Base-by-base conservation (phyloP, 1,140 invertebrate genomes). In the Drosophila parvula region DNA sequence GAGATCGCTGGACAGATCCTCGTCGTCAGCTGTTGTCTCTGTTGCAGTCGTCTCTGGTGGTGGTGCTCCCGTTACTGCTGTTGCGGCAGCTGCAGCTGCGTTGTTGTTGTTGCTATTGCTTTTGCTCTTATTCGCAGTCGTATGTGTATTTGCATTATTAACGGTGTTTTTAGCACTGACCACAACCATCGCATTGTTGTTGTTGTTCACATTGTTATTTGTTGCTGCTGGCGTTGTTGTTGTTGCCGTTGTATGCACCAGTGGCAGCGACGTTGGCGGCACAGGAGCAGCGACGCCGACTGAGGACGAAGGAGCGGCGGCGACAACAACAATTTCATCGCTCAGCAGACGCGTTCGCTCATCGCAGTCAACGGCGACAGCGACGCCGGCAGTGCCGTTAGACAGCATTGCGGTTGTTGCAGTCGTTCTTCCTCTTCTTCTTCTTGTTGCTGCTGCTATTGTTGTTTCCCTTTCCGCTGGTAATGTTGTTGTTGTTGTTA, bases 1-100 rank as follows among this genome's bases (percentile, higher is more conserved):
- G 38, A 81, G 69, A 86, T 90, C 82, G 70, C 79, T 83, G 43
- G 82, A 86, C 18, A 77, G 36, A 68, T 90, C 86, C 50, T 80
- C 76, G 8, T 68, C 81, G 5, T 70, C 84, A 58, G 68, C 79
- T 79, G 48, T 78, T 64, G 38, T 48, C 44, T 16, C 43, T 51
- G 56, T 3, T 1, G 22, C 22, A 22, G 22, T 59, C 70, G 22
- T 61, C 78, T 43, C 32, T 50, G 45, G 44, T 80, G 47, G 27
- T 50, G 45, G 44, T 80, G 47, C 50, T 55, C 41, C 47, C 80
- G 78, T 30, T 36, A 34, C 8, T 18, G 56, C 30, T 14, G 50
- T 32, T 12, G 40, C 18, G 22, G 57, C 18, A 16, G 34, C 43
- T 14, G 55, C 56, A 44, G 67, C 58, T 58, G 68, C 28, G 38